Base-by-base conservation (phyloP, 2,888 invertebrate genomes). In the Lasiommata megera region DNA sequence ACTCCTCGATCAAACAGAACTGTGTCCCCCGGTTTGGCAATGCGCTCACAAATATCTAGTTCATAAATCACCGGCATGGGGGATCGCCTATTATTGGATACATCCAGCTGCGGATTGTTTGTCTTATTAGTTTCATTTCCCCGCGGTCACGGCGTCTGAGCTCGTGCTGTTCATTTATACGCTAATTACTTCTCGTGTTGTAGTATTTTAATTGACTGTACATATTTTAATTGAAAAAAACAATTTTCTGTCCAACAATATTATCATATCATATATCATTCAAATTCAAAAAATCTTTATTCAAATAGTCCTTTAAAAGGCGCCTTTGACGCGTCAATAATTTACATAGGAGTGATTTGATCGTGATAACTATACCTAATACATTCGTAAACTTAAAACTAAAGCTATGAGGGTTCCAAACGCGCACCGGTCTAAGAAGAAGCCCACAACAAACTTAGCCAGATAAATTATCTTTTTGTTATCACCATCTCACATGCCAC, bases 51-150 rank as follows among this genome's bases (percentile, higher is more conserved):
- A 63, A 63, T 64, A 66, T 64, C 65, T 64, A 63, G 60, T 62
- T 47, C 64, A 66, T 72, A 72, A 72, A 71, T 72, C 67, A 67
- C 56, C 60, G 66, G 64, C 60, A 61, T 64, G 64, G 68, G 66
- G 66, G 67, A 61, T 67, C 59, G 56, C 56, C 66, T 67, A 69
- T 72, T 72, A 72, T 70, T 71, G 68, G 66, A 58, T 59, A 61
- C 60, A 60, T 65, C 69, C 69, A 68, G 67, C 67, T 70, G 68
- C 51, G 67, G 60, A 60, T 62, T 65, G 64, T 66, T 65, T 66
- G 62, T 61, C 60, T 66, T 63, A 60, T 65, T 65, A 46, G 38
- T 50, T 55, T 56, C 61, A 53, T 61, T 62, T 54, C 56, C 60
- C 37, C 11, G 58, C 60, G 63, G 65, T 63, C 58, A 60, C 51